Conservation (phyloP, 2,888 invertebrate species). For the Morinoia aosen region DNA sequence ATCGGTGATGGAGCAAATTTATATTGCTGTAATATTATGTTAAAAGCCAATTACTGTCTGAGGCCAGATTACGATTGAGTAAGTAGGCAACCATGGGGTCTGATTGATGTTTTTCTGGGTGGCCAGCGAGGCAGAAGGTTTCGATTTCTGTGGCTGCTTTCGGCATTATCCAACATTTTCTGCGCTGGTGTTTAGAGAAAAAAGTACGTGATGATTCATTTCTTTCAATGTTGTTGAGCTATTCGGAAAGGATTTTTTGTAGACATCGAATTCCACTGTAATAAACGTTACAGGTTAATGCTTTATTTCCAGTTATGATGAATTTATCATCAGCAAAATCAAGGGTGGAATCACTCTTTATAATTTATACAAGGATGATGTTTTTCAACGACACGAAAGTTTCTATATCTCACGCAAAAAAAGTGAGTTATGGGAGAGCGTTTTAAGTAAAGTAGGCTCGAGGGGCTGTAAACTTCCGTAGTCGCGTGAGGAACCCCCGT, state of each 20-base stretch:
- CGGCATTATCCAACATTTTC: background rate
- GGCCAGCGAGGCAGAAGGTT: background rate
- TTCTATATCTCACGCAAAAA: background rate
- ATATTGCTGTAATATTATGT: constrained; percentile 39
- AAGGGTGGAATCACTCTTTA: background rate
- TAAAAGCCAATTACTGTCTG: constrained; percentile 36
- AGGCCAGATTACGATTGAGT: constrained; percentile 21
- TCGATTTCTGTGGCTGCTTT: background rate
- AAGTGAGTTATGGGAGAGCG: background rate
- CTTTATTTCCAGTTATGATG: too few relatives aligned
- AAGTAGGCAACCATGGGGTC: background rate
- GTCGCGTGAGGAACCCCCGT: background rate
- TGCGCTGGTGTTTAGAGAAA: background rate
- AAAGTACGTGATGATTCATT: background rate
- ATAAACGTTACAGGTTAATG: too few relatives aligned
- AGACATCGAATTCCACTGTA: background rate
- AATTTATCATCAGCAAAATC: too few relatives aligned
- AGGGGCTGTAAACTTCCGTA: background rate
- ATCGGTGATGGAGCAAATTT: constrained; percentile 29
- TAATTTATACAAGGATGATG: background rate
- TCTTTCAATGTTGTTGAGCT: background rate
- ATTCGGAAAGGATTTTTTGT: background rate
- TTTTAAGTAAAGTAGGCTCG: background rate
- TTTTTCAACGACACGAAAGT: background rate
- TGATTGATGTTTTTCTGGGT: constrained; percentile 19